Percentiles rank a stretch among this genome's conserved stretches.
phyloP scores from a whole-genome alignment of 2,797 vertebrate species.

The Morus bassanus region DNA sequence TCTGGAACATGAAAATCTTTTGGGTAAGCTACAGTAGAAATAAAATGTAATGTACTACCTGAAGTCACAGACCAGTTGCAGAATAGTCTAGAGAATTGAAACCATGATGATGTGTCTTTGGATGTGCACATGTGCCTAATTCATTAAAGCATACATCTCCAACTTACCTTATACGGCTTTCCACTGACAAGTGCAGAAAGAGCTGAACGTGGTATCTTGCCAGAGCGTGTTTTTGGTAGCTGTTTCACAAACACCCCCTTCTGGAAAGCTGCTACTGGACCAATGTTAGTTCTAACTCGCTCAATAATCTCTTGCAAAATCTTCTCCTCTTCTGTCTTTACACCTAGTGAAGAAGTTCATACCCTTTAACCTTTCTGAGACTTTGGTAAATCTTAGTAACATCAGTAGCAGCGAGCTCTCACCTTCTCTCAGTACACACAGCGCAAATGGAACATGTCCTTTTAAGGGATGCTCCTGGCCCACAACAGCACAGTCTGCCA shows the following conservation, averaged over 20 bases:
- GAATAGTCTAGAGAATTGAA: not conserved
- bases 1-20: not conserved
- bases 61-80: not conserved
- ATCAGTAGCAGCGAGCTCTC: constrained; percentile 32
- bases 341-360: constrained; percentile 71
- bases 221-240: constrained; percentile 93
- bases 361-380: not conserved
- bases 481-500: constrained; percentile 94
- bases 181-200: constrained; percentile 87
- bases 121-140: not conserved
- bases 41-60: not conserved
- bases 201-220: constrained; percentile 91
- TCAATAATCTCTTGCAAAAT: constrained; percentile 83
- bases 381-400: not conserved
- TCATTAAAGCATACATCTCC: not conserved
- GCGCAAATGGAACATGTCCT: constrained; percentile 89
- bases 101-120: not conserved
- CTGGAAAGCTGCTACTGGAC: constrained; percentile 91
- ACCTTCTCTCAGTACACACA: constrained; percentile 91
- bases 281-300: constrained; percentile 84
- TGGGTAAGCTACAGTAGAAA: not conserved
- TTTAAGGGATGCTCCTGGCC: constrained; percentile 90
- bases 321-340: constrained; percentile 69
- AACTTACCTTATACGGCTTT: constrained; percentile 87
- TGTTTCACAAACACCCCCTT: constrained; percentile 85